phyloP scores from a whole-genome alignment of 2,888 invertebrate genomes.

The Gibbula magus region DNA sequence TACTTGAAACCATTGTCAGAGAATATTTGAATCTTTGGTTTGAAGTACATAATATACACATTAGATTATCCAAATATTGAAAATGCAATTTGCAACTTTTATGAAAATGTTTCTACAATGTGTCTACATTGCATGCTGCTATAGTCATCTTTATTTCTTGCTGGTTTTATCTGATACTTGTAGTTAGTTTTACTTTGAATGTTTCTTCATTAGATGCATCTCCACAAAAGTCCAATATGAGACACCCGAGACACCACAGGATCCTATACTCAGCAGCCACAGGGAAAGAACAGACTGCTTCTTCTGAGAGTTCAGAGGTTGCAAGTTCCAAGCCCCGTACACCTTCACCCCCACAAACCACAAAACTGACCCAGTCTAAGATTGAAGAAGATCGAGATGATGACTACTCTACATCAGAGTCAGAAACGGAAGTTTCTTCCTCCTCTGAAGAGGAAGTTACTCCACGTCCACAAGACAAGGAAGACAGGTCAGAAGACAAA shows the following conservation, averaged over 20 bases:
- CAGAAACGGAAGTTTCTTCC: not conserved
- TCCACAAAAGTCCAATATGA: too few relatives aligned
- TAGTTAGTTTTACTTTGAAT: not conserved
- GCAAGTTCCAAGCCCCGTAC: too few relatives aligned
- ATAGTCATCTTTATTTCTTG: too few relatives aligned
- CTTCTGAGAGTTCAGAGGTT: not conserved
- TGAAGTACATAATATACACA: too few relatives aligned
- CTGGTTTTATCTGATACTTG: too few relatives aligned
- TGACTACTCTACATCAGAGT: not conserved
- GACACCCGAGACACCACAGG: not conserved
- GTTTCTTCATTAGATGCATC: not conserved
- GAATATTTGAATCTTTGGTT: too few relatives aligned
- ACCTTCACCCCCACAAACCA: not conserved
- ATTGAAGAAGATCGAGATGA: not conserved
- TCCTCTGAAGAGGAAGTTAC: not conserved
- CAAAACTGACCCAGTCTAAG: not conserved
- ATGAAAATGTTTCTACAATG: too few relatives aligned
- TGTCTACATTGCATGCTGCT: too few relatives aligned
- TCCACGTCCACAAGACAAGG: not conserved
- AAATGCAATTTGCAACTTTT: too few relatives aligned
- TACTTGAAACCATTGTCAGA: too few relatives aligned
- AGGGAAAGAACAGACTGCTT: not conserved
- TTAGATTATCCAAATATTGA: too few relatives aligned
- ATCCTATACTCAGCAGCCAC: not conserved
- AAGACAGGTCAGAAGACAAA: too few relatives aligned